These are phyloP conservation scores for Lottia gigantea DNA, from an alignment of 2,888 invertebrate genomes.

Conservation along the genomic window DNA sequence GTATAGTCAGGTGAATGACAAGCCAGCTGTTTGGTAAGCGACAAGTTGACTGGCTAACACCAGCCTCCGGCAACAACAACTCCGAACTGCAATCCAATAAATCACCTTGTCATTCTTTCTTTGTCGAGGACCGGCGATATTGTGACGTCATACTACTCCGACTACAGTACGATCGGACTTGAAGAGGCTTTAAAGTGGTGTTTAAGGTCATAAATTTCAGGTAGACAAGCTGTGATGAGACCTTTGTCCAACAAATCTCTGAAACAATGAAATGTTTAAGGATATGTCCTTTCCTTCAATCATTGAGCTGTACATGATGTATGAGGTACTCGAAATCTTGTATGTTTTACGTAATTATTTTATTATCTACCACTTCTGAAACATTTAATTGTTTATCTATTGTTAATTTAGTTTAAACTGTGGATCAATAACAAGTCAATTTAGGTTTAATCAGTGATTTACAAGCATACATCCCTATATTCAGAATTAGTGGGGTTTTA, in stretches of 20 bases:
- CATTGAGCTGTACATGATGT: slow-evolving; percentile 1
- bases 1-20: slow-evolving; percentile 9
- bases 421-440: too few relatives aligned
- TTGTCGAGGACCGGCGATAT: not conserved
- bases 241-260: not conserved
- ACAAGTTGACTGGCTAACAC: slow-evolving; percentile 11
- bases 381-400: too few relatives aligned
- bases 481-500: too few relatives aligned
- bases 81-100: slow-evolving; percentile 7
- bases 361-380: too few relatives aligned
- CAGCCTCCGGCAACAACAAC: not conserved
- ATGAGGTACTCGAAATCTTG: not conserved
- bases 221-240: not conserved
- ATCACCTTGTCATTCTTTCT: not conserved
- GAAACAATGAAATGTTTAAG: not conserved
- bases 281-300: slow-evolving; percentile 5
- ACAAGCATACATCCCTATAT: too few relatives aligned
- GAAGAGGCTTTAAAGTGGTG: slow-evolving; percentile 1
- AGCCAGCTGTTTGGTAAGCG: slow-evolving; percentile 8
- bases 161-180: not conserved
- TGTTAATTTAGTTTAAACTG: too few relatives aligned
- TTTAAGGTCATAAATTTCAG: not conserved
- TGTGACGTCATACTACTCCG: not conserved
- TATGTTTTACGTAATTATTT: too few relatives aligned
- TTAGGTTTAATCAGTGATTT: too few relatives aligned